Evolutionary conservation across 2,113 vertebrate genomes (phyloP).

Genomic region (Emydura subglobosa): DNA sequence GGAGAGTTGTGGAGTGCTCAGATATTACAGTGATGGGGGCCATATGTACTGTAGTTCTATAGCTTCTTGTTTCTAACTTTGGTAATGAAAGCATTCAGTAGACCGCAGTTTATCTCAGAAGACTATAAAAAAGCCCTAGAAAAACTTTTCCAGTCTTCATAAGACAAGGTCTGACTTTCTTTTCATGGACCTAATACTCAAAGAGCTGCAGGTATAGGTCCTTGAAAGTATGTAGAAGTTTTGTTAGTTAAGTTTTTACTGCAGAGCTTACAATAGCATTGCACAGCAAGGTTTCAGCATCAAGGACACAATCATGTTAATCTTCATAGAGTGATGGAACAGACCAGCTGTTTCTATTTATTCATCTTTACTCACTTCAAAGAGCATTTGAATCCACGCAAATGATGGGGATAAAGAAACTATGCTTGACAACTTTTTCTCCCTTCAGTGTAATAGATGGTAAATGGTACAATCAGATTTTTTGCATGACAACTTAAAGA

Average conservation of each 20-base stretch:
- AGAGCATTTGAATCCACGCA: conserved; percentile 18
- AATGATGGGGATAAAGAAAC: conserved; percentile 63
- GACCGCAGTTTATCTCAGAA: neutral
- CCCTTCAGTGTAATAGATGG: neutral
- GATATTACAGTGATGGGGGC: neutral
- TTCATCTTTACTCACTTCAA: conserved; percentile 49
- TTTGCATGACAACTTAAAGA: conserved; percentile 56
- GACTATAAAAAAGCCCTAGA: neutral
- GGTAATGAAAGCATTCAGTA: neutral
- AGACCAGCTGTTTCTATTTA: conserved; percentile 46
- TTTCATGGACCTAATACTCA: neutral
- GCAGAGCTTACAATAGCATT: neutral
- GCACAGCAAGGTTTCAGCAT: conserved; percentile 11
- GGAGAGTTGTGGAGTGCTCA: neutral
- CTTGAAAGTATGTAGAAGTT: neutral
- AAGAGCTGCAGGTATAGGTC: neutral
- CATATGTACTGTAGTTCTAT: neutral
- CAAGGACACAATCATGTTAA: neutral
- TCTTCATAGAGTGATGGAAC: conserved; percentile 25
- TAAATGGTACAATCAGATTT: conserved; percentile 39
- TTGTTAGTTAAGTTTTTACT: neutral
- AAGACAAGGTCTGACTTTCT: neutral
- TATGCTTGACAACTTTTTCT: conserved; percentile 34
- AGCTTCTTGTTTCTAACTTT: neutral
- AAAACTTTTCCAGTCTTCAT: neutral